phyloP scores from a whole-genome alignment of 2,797 vertebrate species.

The Selene dorsalis region DNA sequence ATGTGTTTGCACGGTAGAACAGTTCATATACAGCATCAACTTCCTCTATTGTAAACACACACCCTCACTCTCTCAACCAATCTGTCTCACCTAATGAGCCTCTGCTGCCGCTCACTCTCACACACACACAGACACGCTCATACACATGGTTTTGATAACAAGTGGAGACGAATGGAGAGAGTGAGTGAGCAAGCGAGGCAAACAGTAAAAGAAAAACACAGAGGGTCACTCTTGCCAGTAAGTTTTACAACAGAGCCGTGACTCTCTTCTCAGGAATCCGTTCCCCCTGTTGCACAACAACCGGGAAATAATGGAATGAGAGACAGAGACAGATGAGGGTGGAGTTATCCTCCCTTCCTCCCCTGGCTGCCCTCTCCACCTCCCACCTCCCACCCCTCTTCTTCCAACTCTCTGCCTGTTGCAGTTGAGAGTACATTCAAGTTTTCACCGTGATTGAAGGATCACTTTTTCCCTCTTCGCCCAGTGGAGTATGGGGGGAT shows the following conservation, averaged over 20 bases:
- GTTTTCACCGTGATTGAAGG: slow-evolving; percentile 47
- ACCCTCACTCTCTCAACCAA: background rate
- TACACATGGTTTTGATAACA: slow-evolving; percentile 89
- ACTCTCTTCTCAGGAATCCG: slow-evolving; percentile 87
- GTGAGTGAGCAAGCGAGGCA: slow-evolving; percentile 73
- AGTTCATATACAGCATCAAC: background rate
- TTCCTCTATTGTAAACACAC: slow-evolving; percentile 10
- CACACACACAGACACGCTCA: slow-evolving; percentile 45
- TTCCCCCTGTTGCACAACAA: slow-evolving; percentile 85
- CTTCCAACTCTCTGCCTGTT: slow-evolving; percentile 36
- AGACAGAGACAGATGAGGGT: slow-evolving; percentile 76
- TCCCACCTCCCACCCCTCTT: background rate
- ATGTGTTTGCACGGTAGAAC: slow-evolving; percentile 13
- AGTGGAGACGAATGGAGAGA: slow-evolving; percentile 70
- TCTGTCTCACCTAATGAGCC: slow-evolving; percentile 3
- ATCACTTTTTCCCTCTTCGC: slow-evolving; percentile 72
- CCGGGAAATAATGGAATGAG: slow-evolving; percentile 80
- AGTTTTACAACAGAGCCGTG: slow-evolving; percentile 88
- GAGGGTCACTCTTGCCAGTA: slow-evolving; percentile 84
- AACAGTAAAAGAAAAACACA: slow-evolving; percentile 81
- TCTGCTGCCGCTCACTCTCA: slow-evolving; percentile 6
- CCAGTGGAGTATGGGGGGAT: slow-evolving; percentile 32
- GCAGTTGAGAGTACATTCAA: slow-evolving; percentile 53
- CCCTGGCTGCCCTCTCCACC: slow-evolving; percentile 8
- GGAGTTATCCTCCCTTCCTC: slow-evolving; percentile 49